A percentile compares a stretch with the other conserved stretches of the same genome.
Conservation (phyloP, 2,888 invertebrate genomes). For the Willowsia nigromaculata region DNA sequence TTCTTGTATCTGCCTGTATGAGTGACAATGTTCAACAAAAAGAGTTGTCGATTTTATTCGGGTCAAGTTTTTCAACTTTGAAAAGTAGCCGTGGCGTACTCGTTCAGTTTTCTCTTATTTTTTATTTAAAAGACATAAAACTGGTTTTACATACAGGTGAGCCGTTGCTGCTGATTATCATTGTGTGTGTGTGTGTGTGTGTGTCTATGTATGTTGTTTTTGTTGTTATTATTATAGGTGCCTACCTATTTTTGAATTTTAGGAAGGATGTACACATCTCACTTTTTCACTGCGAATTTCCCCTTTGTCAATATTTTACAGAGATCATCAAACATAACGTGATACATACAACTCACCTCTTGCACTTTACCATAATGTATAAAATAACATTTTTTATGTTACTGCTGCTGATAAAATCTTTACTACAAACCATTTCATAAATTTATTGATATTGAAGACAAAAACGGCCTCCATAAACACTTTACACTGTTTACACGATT, state of each 20-base stretch:
- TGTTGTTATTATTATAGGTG: neutral
- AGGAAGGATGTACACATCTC: constrained; percentile 1
- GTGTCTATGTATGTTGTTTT: too few relatives aligned
- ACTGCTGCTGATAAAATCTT: neutral
- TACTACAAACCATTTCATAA: neutral
- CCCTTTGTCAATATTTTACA: constrained; percentile 7
- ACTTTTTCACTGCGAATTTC: constrained; percentile 10
- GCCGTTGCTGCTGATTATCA: constrained; percentile 41
- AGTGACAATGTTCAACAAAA: constrained; percentile 44
- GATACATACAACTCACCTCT: neutral
- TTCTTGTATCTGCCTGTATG: constrained; percentile 3
- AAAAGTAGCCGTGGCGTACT: constrained; percentile 25
- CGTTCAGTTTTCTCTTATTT: constrained; percentile 58
- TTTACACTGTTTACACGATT: neutral
- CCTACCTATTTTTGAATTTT: too few relatives aligned
- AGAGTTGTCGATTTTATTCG: constrained; percentile 71
- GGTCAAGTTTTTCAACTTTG: constrained; percentile 69
- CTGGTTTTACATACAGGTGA: constrained; percentile 61
- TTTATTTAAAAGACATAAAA: constrained; percentile 60
- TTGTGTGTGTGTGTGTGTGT: neutral
- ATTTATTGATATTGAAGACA: neutral
- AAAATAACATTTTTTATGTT: constrained; percentile 25
- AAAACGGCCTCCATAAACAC: neutral
- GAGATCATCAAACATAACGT: neutral
- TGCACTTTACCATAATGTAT: neutral